Evolutionary conservation across 35 echinoderm and acorn worm genomes (phyloP), one percentile per base, ranked within the genome.

Genomic region (Heliocidaris tuberculata): DNA sequence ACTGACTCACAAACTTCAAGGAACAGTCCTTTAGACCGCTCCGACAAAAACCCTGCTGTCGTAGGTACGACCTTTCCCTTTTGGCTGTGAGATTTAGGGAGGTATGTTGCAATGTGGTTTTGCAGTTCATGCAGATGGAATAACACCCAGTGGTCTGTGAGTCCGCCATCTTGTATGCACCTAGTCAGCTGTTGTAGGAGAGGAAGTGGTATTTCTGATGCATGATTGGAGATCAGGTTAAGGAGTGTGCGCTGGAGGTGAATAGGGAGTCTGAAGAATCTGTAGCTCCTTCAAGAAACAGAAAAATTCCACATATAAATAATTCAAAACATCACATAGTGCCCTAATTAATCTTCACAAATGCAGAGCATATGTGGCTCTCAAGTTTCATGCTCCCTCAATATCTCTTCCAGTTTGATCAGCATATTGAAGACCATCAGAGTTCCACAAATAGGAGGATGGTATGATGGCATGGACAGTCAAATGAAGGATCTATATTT

Each of bases 111-210:
- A 30, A 92, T 56, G 90, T 92, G 50, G 21, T 92, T 92, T 30
- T 95, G 94, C 13, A 95, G n/a, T 31, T 49, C 90, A 54, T 90
- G 86, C 3, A 95, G 48, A 54, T 95, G 94, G 59, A 59, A 70
- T 3, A 60, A 30, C 27, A 31, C 60, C 94, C 94, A 95, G 13
- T 95, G 86, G 49, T 95, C 94, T 6, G 88, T 61, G 30, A 78
- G 50, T 13, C 15, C 4, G 31, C 19, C 54, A 85, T 92, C 89
- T 15, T 27, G 52, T 19, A 95, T 54, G 47, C 50, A 90, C 50
- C 85, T 32, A 3, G 60, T 88, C 50, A 95, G 48, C 50, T 95
- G 92, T 13, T 91, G 49, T 15, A 95, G 88, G 16, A 47, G 90
- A 32, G 87, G 86, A 48, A 95, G 49, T 15, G 94, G 94, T 7